These are phyloP conservation scores for Heliconius ethilla DNA, from an alignment of 2,888 invertebrate genomes.

Conservation along the genomic window DNA sequence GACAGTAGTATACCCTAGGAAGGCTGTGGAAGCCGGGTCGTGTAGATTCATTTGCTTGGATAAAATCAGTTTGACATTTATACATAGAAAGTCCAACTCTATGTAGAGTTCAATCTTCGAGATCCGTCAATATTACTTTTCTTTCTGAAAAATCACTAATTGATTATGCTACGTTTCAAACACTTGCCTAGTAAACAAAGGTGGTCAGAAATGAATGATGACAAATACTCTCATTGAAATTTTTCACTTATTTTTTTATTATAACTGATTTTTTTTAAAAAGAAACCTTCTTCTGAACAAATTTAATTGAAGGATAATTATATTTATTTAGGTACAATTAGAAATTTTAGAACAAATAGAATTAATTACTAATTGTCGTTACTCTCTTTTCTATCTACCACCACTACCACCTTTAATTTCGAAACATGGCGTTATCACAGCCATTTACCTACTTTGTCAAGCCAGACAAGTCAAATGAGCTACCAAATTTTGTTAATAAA, in stretches of 20 bases:
- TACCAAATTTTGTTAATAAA: too few relatives aligned
- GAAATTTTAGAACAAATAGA: too few relatives aligned
- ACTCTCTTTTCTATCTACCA: too few relatives aligned
- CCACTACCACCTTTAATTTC: too few relatives aligned
- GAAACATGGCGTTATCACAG: too few relatives aligned
- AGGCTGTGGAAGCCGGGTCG: constrained; percentile 25
- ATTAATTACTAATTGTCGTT: too few relatives aligned
- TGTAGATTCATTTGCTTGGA: constrained; percentile 33
- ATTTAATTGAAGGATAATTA: too few relatives aligned
- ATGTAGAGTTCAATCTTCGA: constrained; percentile 30
- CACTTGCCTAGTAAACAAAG: not conserved
- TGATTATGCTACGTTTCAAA: not conserved
- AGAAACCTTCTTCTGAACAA: too few relatives aligned
- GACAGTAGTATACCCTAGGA: constrained; percentile 3
- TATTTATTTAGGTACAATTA: too few relatives aligned
- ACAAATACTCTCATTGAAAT: not conserved
- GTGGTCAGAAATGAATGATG: not conserved
- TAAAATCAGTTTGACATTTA: constrained; percentile 40
- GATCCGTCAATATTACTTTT: constrained; percentile 16
- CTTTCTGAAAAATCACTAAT: not conserved
- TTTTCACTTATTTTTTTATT: not conserved
- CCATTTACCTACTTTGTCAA: too few relatives aligned
- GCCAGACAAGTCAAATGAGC: too few relatives aligned
- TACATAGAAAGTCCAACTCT: constrained; percentile 21
- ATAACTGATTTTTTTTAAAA: too few relatives aligned